Base-by-base conservation (phyloP, 2,888 invertebrate species). In the Idaea dimidiata region DNA sequence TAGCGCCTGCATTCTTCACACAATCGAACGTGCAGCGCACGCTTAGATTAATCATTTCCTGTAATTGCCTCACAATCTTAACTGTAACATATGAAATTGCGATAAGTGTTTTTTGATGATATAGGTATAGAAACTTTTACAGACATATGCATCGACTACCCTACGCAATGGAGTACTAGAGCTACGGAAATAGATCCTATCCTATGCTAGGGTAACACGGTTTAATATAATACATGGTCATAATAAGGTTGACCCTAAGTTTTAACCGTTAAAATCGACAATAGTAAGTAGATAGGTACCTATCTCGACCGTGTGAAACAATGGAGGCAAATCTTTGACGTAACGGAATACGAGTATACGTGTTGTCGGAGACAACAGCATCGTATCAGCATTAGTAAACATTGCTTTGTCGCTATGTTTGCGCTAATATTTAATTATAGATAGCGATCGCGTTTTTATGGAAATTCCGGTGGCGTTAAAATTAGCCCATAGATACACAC, bases 401-500 rank as follows among this genome's bases (percentile, higher is more conserved):
- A 43, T 43, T 43, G 43, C 43, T 43, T 43, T 43, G 43, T 43
- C 43, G 43, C 43, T 43, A 32, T 32, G 14, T 43, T 14, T 43
- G 43, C 43, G 14, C 8, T 14, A 43, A 43, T 43, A 43, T 43
- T 43, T 43, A 43, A 14, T 43, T 18, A 53, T 54, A 54, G 59
- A 59, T 59, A 59, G 24, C 18, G 53, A 6, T 16, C 31, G 16
- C n/a, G 17, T 43, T 58, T 43, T 43, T 43, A 43, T 43, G 43
- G 43, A 43, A 43, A 43, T 43, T 43, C 43, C 43, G 43, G 43
- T 43, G 43, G 14, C 14, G 10, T 7, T 14, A 43, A 14, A 43
- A 43, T 43, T 43, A 43, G 43, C 14, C 14, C 43, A 10, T 24
- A 24, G 3, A 5, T 24, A 24, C 1, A 24, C 5, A 24, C 24